Conservation (phyloP, 2,888 invertebrate genomes). For the Drosophila pseudotakahashii region DNA sequence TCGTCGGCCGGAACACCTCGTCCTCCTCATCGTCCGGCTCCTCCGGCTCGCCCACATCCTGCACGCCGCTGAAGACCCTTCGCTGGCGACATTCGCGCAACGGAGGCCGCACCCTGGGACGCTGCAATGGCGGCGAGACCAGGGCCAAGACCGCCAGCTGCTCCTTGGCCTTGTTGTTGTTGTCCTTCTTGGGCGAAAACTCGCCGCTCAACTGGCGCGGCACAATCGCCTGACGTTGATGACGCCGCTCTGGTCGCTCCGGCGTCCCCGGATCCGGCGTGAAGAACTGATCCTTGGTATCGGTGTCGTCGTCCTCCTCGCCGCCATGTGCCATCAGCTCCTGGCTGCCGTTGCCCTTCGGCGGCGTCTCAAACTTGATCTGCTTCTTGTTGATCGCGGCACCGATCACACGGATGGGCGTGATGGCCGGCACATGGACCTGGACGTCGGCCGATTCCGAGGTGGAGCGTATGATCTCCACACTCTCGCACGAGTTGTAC, state of each 20-base stretch:
- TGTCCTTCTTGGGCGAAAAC: conserved; percentile 47
- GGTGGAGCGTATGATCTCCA: conserved; percentile 79
- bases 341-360: conserved; percentile 27
- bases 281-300: conserved; percentile 59
- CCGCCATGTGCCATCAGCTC: background rate
- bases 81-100: conserved; percentile 52
- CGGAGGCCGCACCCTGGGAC: conserved; percentile 52
- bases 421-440: conserved; percentile 53
- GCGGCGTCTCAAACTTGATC: conserved; percentile 81
- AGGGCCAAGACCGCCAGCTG: background rate
- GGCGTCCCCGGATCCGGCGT: conserved; percentile 64
- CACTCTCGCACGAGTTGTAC: conserved; percentile 81
- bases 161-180: background rate
- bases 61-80: conserved; percentile 53
- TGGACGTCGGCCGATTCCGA: conserved; percentile 50
- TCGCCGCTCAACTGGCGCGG: conserved; percentile 62
- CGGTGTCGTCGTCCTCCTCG: conserved; percentile 21
- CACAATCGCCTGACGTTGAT: conserved; percentile 39
- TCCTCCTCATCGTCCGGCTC: conserved; percentile 47
- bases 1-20: conserved; percentile 59
- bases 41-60: conserved; percentile 54
- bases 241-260: conserved; percentile 40
- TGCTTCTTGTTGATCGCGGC: conserved; percentile 76
- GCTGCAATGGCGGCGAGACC: conserved; percentile 6
- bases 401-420: conserved; percentile 79